These are phyloP conservation scores for Notiomystis cincta DNA, from an alignment of 2,113 vertebrate genomes.

Conservation along the genomic window DNA sequence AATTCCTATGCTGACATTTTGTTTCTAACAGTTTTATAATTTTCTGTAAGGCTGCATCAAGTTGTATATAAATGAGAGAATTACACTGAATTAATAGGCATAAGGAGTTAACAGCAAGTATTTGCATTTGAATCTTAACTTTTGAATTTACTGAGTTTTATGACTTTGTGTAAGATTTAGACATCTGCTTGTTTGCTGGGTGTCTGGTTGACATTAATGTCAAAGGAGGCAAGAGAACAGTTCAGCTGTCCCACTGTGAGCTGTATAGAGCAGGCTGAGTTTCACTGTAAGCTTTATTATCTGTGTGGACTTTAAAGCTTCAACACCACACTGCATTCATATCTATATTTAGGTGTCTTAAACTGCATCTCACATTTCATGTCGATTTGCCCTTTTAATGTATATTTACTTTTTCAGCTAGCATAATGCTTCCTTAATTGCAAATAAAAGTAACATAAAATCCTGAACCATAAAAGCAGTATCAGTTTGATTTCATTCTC, in stretches of 20 bases:
- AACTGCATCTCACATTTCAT: background rate
- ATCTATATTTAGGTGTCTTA: background rate
- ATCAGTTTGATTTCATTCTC: background rate
- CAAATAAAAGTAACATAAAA: background rate
- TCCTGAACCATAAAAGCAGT: background rate
- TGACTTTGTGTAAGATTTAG: background rate
- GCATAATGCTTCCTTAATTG: background rate
- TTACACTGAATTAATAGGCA: background rate
- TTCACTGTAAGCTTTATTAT: background rate
- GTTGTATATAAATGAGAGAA: background rate
- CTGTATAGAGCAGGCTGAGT: background rate
- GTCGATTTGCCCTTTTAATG: background rate
- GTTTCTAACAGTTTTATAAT: background rate
- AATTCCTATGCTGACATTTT: background rate
- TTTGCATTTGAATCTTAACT: background rate
- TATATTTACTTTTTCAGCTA: background rate
- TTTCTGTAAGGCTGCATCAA: background rate
- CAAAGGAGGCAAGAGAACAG: background rate
- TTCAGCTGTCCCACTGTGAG: background rate
- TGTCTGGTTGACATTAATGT: background rate
- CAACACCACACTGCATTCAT: background rate
- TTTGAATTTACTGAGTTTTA: background rate
- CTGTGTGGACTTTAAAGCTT: background rate
- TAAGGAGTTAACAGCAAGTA: background rate
- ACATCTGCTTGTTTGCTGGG: background rate